Evolutionary conservation across 2,888 invertebrate genomes (phyloP), one percentile per base, ranked within the genome.

Genomic region (Lycaena phlaeas): DNA sequence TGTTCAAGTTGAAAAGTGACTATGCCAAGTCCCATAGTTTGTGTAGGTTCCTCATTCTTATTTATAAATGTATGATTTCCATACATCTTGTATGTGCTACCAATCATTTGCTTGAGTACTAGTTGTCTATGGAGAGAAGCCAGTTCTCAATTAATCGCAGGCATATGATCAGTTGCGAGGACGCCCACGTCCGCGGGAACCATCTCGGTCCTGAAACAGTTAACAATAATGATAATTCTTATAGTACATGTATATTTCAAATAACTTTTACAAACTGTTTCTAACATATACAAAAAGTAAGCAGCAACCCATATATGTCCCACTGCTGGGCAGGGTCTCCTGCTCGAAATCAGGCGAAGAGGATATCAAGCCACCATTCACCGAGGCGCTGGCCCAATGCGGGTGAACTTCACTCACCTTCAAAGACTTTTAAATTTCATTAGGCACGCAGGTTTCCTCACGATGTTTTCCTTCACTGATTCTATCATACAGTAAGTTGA

Each of bases 111-210:
- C 58, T 70, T 65, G 68, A 74, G 70, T 73, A 74, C 79, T 77
- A 79, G 77, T 76, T 64, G 73, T 79, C 79, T 79, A 82, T 82
- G 84, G 82, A 69, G 84, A 84, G 84, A 82, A 84, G 82, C 76
- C 69, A 77, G 77, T 73, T 79, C 79, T 76, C 70, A 64, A 68
- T 62, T 61, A 61, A 56, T 59, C 64, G 69, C 68, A 59, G 70
- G 61, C 54, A 62, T 54, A 59, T 59, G 59, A 65, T 78, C 68
- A 81, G 59, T 82, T 82, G 53, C 85, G 79, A 51, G 68, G 70
- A 50, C 85, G 79, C 17, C 84, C 82, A 44, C 82, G 82, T 36
- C 82, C 82, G 34, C 84, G 81, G 27, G 81, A 74, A 18, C 81
- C 82, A 31, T 84, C 84, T 36, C 84, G 74, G 42, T 82, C 81